phyloP scores from a whole-genome alignment of 2,888 invertebrate genomes.

The Hydrotaea cyrtoneurina region DNA sequence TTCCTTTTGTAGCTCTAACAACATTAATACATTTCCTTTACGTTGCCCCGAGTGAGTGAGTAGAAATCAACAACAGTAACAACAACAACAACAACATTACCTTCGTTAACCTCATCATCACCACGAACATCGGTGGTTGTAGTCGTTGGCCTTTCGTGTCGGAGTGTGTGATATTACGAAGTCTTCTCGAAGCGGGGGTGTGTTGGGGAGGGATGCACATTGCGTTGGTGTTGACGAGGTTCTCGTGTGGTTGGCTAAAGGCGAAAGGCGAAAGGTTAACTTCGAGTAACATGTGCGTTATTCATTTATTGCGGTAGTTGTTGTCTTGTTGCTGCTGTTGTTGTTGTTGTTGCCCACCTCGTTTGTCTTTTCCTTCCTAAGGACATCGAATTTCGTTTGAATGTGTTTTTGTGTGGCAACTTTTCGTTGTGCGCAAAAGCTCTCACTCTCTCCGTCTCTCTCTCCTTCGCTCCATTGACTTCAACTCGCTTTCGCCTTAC shows the following conservation, averaged over 20 bases:
- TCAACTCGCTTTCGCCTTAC: background rate
- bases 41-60: background rate
- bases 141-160: too few species aligned
- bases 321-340: background rate
- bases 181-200: too few species aligned
- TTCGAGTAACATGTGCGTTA: slow-evolving; percentile 51
- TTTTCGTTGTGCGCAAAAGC: slow-evolving; percentile 58
- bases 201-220: background rate
- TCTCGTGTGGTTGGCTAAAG: slow-evolving; percentile 42
- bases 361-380: slow-evolving; percentile 33
- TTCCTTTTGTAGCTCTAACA: slow-evolving; percentile 31
- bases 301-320: background rate
- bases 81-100: background rate
- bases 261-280: slow-evolving; percentile 66
- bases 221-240: slow-evolving; percentile 57
- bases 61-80: background rate
- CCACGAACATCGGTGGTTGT: background rate
- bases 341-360: background rate
- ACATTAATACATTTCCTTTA: slow-evolving; percentile 56
- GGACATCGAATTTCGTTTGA: slow-evolving; percentile 21
- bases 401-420: background rate
- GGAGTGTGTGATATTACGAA: too few species aligned
- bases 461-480: background rate
- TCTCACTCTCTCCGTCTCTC: background rate
- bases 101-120: background rate